These are phyloP conservation scores for Liasis olivaceus DNA, from an alignment of 2,797 vertebrate species.

Conservation along the genomic window DNA sequence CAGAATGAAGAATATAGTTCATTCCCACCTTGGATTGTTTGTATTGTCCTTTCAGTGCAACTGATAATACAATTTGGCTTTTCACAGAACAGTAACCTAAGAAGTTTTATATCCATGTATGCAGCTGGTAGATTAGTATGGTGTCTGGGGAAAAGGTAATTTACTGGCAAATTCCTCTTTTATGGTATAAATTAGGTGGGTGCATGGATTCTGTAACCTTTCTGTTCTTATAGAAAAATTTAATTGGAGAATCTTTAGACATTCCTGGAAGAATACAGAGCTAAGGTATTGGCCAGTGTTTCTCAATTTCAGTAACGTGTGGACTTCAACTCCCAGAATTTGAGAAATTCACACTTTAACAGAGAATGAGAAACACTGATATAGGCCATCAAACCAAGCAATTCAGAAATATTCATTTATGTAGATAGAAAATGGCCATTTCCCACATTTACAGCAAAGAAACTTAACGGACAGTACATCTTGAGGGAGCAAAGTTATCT, in stretches of 20 bases:
- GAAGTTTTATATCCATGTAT: not conserved
- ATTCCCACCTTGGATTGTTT: not conserved
- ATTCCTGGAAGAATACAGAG: not conserved
- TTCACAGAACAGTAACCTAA: not conserved
- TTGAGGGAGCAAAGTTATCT: not conserved
- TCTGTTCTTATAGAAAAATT: not conserved
- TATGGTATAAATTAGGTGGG: not conserved
- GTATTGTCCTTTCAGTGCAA: not conserved
- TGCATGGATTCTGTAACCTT: not conserved
- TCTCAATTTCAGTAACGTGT: not conserved
- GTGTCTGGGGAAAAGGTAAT: not conserved
- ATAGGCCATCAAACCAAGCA: not conserved
- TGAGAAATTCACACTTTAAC: too few relatives aligned
- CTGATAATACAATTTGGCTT: too few relatives aligned
- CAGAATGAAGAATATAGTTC: not conserved
- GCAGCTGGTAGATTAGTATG: not conserved
- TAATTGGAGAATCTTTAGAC: not conserved
- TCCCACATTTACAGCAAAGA: not conserved
- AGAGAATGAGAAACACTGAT: too few relatives aligned
- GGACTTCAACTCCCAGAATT: too few relatives aligned
- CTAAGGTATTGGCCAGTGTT: not conserved
- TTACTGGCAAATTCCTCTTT: not conserved
- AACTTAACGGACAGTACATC: not conserved
- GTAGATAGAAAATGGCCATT: not conserved
- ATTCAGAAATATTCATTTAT: not conserved